Conservation (phyloP, 2,888 invertebrate genomes). For the Macrostomum cliftonense region DNA sequence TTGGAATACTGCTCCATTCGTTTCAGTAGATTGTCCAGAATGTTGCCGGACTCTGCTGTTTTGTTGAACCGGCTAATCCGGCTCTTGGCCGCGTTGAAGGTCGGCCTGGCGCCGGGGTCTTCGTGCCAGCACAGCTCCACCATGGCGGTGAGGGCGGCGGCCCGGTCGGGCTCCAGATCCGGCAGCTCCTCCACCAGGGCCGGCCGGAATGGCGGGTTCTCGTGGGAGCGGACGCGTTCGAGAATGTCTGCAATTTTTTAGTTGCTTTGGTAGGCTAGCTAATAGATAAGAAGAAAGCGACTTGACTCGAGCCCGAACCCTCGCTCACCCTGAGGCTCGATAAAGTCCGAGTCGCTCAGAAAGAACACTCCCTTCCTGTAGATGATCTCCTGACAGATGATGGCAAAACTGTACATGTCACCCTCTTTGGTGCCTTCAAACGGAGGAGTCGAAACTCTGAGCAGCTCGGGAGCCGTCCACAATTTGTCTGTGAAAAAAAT, state of each 20-base stretch:
- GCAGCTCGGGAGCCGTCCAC: slow-evolving; percentile 67
- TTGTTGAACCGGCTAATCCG: slow-evolving; percentile 78
- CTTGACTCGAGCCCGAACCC: too few relatives aligned
- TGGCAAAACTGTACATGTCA: slow-evolving; percentile 65
- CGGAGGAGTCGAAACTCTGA: slow-evolving; percentile 39
- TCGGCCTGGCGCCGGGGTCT: slow-evolving; percentile 69
- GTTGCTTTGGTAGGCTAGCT: too few relatives aligned
- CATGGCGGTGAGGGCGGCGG: slow-evolving; percentile 32
- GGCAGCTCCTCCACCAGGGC: slow-evolving; percentile 53
- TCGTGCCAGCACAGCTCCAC: slow-evolving; percentile 86
- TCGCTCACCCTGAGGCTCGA: slow-evolving; percentile 9
- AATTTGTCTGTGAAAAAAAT: slow-evolving; percentile 40
- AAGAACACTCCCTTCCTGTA: slow-evolving; percentile 29
- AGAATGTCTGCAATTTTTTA: slow-evolving; percentile 38
- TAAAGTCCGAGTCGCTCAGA: background rate
- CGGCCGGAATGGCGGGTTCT: slow-evolving; percentile 55
- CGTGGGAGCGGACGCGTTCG: slow-evolving; percentile 49
- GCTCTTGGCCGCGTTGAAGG: slow-evolving; percentile 67
- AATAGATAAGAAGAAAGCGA: too few relatives aligned
- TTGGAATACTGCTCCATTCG: slow-evolving; percentile 99
- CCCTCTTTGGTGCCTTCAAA: slow-evolving; percentile 27
- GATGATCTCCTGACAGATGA: slow-evolving; percentile 74
- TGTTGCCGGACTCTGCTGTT: slow-evolving; percentile 75
- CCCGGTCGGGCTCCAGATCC: slow-evolving; percentile 12
- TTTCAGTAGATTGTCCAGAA: slow-evolving; percentile 66